Base-by-base conservation (phyloP, 23 tunicate genomes). In the Ascidia mentula region DNA sequence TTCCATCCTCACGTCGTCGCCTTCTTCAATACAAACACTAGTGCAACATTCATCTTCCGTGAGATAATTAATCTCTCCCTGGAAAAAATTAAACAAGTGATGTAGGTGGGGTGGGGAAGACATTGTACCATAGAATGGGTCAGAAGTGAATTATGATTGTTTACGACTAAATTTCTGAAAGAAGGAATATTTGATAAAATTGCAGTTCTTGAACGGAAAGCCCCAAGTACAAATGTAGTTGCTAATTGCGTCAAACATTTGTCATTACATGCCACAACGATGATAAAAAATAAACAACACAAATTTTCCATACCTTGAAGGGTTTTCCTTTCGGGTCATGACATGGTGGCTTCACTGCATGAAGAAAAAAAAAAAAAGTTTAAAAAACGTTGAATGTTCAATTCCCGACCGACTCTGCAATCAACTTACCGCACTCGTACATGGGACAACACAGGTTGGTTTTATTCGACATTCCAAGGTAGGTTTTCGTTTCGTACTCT, bases 391-490 rank as follows among this genome's bases (percentile, higher is more conserved):
- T 42, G 53, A 53, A 53, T 53, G 13, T 6, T 53, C 24, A 20
- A 53, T 20, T 53, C 28, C 65, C n/a, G n/a, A n/a, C n/a, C n/a
- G n/a, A n/a, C n/a, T n/a, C n/a, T n/a, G n/a, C n/a, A n/a, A n/a
- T n/a, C 22, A 6, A 34, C 74, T 7, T 71, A 71, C 74, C 74
- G 30, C 74, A 71, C 40, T 71, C 74, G 32, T 33, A 71, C 13
- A 22, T 17, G 1, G 74, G 74, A 34, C 74, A 71, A 34, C 74
- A 71, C 8, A 34, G 32, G 40, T 71, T 18, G 74, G 39, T 71
- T 71, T 33, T 36, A 71, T 34, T 33, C 1, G 39, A 33, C 74
- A 18, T 71, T 71, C 74, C 74, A 18, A 71, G 74, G 40, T 71
- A 71, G 30, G 38, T 7, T 36, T 34, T 34, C 2, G 74, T 71